phyloP scores from a whole-genome alignment of 2,113 vertebrate genomes.

The Rhinolophus ferrumequinum region DNA sequence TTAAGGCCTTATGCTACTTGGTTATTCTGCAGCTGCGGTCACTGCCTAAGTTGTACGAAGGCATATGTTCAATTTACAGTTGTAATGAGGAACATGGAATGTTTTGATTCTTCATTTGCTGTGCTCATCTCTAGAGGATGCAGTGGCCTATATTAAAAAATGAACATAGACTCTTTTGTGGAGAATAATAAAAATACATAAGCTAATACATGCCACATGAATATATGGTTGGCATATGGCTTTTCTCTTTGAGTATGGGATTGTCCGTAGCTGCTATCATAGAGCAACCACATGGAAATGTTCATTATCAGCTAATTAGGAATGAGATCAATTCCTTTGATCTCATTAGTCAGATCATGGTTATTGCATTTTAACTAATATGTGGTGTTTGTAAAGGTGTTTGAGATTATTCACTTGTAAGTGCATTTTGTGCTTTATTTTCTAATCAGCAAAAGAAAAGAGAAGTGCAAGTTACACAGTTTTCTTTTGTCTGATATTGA shows the following conservation, averaged over 20 bases:
- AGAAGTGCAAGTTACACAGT: not conserved
- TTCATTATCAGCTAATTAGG: not conserved
- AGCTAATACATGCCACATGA: slow-evolving; percentile 49
- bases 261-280: not conserved
- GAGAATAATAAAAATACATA: slow-evolving; percentile 58
- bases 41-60: not conserved
- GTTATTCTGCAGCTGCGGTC: slow-evolving; percentile 48
- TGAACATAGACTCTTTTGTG: slow-evolving; percentile 52
- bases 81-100: slow-evolving; percentile 57
- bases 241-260: not conserved
- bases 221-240: slow-evolving; percentile 50
- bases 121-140: slow-evolving; percentile 58
- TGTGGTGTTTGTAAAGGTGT: not conserved
- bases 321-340: slow-evolving; percentile 28
- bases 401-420: not conserved
- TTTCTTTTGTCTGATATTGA: not conserved
- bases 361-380: slow-evolving; percentile 42
- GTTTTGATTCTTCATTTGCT: slow-evolving; percentile 66
- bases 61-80: slow-evolving; percentile 49
- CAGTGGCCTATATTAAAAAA: slow-evolving; percentile 10
- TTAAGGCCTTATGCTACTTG: not conserved
- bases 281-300: not conserved
- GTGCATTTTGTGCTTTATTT: not conserved
- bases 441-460: not conserved
- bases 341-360: slow-evolving; percentile 22